Evolutionary conservation across 2,888 invertebrate genomes (phyloP).

Genomic region (Drosophila eohydei): DNA sequence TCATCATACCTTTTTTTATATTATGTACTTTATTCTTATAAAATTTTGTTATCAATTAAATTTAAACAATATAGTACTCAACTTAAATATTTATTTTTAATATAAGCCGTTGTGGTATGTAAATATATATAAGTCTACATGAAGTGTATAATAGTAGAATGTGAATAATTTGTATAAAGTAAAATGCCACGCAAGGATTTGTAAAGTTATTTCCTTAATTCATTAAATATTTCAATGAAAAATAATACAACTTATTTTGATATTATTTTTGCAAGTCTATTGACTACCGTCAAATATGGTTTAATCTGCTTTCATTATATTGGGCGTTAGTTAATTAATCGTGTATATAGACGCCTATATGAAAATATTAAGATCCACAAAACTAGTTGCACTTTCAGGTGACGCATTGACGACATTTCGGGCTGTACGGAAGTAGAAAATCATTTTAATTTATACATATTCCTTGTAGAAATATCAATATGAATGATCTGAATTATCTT

Average conservation of each 20-base stretch:
- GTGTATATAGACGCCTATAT: background rate
- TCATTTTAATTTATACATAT: background rate
- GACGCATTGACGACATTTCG: background rate
- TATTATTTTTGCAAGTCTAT: background rate
- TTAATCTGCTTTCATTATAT: background rate
- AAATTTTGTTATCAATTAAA: background rate
- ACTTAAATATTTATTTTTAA: slow-evolving; percentile 15
- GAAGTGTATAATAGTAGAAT: slow-evolving; percentile 31
- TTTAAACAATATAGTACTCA: slow-evolving; percentile 9
- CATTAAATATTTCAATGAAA: slow-evolving; percentile 23
- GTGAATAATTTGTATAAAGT: slow-evolving; percentile 44
- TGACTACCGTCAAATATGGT: background rate
- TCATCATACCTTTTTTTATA: background rate
- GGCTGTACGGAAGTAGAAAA: background rate
- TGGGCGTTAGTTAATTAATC: background rate
- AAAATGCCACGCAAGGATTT: slow-evolving; percentile 20
- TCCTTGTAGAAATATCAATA: background rate
- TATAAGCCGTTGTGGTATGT: slow-evolving; percentile 17
- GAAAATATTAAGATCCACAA: background rate
- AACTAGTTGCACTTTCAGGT: background rate
- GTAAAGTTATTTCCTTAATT: slow-evolving; percentile 18
- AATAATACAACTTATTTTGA: slow-evolving; percentile 3
- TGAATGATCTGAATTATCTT: background rate
- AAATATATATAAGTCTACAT: slow-evolving; percentile 24
- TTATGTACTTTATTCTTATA: background rate